These are phyloP conservation scores for Zosterops japonicus DNA, from an alignment of 2,113 vertebrate species.

Conservation along the genomic window DNA sequence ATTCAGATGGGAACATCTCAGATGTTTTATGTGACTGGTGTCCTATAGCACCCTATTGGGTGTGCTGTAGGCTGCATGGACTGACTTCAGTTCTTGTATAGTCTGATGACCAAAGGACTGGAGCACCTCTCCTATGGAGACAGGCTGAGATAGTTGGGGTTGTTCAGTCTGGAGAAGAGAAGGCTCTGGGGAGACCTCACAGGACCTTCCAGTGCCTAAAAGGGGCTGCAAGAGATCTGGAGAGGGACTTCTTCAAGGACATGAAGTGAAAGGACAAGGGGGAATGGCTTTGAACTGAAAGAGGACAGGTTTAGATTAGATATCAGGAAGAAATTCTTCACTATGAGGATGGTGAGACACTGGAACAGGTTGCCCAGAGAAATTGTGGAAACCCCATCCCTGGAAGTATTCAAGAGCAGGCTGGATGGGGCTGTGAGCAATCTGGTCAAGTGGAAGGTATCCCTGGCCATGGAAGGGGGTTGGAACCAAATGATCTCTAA, in stretches of 20 bases:
- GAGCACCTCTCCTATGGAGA: neutral
- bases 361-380: neutral
- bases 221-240: neutral
- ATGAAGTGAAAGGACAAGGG: neutral
- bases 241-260: neutral
- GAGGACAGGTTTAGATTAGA: neutral
- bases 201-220: neutral
- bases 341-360: neutral
- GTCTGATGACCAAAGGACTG: neutral
- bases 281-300: neutral
- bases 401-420: neutral
- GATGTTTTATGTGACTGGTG: neutral
- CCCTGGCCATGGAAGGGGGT: neutral
- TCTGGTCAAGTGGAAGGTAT: neutral
- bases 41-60: neutral
- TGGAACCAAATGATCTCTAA: neutral
- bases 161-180: neutral
- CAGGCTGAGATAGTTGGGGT: neutral
- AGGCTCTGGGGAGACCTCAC: neutral
- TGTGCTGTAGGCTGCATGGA: rapidly evolving
- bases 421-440: neutral
- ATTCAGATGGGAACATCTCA: neutral
- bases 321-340: neutral
- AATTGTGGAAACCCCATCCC: neutral
- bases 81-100: rapidly evolving